Percentiles rank a stretch among this genome's conserved stretches.
Conservation (phyloP, 1,140 invertebrate genomes). For the Microplitis mediator region DNA sequence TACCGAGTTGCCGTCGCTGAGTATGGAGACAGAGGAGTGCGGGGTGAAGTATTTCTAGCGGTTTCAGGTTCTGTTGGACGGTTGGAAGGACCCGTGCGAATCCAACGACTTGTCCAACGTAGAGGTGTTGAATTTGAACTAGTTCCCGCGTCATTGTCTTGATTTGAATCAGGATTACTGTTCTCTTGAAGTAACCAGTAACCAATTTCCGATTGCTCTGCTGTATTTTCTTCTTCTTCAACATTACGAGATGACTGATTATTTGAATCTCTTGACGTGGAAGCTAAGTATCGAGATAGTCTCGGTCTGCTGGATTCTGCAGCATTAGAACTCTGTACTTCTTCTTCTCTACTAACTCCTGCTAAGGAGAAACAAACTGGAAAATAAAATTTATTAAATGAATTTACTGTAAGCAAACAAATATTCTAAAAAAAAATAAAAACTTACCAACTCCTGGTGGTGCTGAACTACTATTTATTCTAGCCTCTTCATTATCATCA, state of each 20-base stretch:
- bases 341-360: neutral
- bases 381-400: neutral
- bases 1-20: constrained; percentile 47
- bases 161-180: constrained; percentile 54
- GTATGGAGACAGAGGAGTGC: constrained; percentile 44
- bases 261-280: constrained; percentile 4
- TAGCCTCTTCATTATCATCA: no score
- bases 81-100: constrained; percentile 43
- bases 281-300: neutral
- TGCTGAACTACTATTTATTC: neutral
- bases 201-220: constrained; percentile 53
- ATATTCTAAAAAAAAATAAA: no score
- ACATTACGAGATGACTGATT: neutral
- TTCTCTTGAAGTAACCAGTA: constrained; percentile 58
- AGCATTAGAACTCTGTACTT: neutral
- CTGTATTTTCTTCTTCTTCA: constrained; percentile 34
- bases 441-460: neutral
- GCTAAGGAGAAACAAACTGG: neutral
- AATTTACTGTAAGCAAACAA: no score
- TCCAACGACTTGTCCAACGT: constrained; percentile 52
- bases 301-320: neutral
- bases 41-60: neutral
- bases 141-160: constrained; percentile 26
- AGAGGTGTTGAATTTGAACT: constrained; percentile 34
- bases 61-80: constrained; percentile 20